phyloP scores from a whole-genome alignment of 2,113 vertebrate genomes.

The Colinus virginianus region DNA sequence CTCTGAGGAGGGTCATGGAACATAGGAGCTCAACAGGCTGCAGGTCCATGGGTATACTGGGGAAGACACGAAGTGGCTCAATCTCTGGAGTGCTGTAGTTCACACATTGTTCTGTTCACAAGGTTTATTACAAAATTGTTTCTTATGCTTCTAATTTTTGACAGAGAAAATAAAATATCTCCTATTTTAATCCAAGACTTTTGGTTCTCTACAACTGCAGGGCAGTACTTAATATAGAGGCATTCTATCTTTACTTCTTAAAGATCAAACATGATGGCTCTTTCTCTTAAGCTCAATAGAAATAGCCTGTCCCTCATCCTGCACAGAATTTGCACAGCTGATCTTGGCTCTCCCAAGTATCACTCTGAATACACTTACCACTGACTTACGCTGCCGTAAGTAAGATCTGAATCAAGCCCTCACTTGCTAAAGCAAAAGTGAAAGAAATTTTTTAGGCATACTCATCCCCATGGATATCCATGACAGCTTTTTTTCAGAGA shows the following conservation, averaged over 20 bases:
- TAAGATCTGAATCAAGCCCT: background rate
- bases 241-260: background rate
- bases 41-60: background rate
- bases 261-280: background rate
- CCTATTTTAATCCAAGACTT: background rate
- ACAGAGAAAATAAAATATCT: background rate
- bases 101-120: background rate
- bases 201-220: background rate
- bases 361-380: background rate
- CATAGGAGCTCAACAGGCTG: background rate
- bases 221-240: background rate
- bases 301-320: background rate
- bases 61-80: background rate
- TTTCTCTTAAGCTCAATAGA: background rate
- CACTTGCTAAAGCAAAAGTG: background rate
- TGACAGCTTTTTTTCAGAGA: slow-evolving; percentile 79
- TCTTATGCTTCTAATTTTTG: background rate
- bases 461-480: slow-evolving; percentile 91
- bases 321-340: background rate
- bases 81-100: background rate
- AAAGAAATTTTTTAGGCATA: slow-evolving; percentile 69
- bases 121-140: background rate
- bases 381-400: background rate
- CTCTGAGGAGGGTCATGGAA: background rate
- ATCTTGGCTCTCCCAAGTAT: background rate